These are phyloP conservation scores for Hylyphantes graminicola DNA, from an alignment of 1,140 invertebrate species.

Conservation along the genomic window DNA sequence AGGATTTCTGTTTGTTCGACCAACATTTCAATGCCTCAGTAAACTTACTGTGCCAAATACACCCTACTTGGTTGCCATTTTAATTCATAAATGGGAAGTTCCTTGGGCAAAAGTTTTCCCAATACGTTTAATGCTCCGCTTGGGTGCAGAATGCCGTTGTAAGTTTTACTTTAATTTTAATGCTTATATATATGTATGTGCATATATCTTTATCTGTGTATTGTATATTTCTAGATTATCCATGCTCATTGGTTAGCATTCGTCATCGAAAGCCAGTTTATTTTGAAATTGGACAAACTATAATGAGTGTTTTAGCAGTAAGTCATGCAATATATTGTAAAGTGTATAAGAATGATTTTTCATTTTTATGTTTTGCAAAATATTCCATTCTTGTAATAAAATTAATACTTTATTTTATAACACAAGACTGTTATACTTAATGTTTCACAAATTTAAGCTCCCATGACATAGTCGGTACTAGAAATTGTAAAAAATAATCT, in stretches of 20 bases:
- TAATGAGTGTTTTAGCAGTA: slow-evolving; percentile 86
- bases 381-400: no score
- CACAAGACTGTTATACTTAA: no score
- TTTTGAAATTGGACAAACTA: slow-evolving; percentile 89
- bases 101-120: slow-evolving; percentile 90
- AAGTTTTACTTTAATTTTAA: slow-evolving; percentile 61
- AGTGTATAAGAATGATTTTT: not conserved
- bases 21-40: slow-evolving; percentile 85
- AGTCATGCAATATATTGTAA: slow-evolving; percentile 63
- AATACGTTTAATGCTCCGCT: slow-evolving; percentile 78
- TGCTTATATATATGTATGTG: no score
- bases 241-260: slow-evolving; percentile 85
- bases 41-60: slow-evolving; percentile 80
- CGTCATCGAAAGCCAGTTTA: slow-evolving; percentile 83
- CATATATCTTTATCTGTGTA: not conserved
- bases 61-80: slow-evolving; percentile 83
- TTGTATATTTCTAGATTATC: slow-evolving; percentile 75
- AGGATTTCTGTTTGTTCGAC: slow-evolving; percentile 85
- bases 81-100: slow-evolving; percentile 87
- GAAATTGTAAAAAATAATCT: no score
- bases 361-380: slow-evolving; percentile 6
- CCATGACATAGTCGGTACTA: no score
- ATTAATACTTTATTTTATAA: no score
- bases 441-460: no score
- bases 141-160: slow-evolving; percentile 87